A percentile compares a stretch with the other conserved stretches of the same genome.
These are phyloP conservation scores for Clarias pachynema DNA, from an alignment of 2,797 vertebrate species.

Conservation along the genomic window DNA sequence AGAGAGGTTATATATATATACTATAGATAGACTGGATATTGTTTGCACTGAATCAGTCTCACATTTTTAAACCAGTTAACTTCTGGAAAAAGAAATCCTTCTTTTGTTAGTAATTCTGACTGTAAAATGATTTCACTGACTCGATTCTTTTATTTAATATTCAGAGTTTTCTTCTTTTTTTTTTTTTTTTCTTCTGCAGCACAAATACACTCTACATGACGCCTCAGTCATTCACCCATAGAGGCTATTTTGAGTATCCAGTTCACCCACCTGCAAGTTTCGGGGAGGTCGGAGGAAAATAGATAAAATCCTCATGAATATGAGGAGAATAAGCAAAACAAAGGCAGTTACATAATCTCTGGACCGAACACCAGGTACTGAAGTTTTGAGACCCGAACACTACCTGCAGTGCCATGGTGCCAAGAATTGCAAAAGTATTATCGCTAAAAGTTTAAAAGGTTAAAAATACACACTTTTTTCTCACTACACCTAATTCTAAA, in stretches of 20 bases:
- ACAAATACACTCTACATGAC: conserved; percentile 5
- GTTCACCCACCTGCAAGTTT: background rate
- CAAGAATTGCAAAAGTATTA: too few species aligned
- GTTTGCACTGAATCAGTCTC: conserved; percentile 18
- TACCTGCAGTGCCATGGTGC: background rate
- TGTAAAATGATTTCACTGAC: background rate
- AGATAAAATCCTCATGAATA: background rate
- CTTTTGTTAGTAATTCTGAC: conserved; percentile 7
- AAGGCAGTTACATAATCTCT: background rate
- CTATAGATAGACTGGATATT: conserved; percentile 39
- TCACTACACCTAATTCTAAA: background rate
- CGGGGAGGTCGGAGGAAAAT: background rate
- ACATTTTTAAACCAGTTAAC: conserved; percentile 1
- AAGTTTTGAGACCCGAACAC: background rate
- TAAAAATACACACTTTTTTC: background rate
- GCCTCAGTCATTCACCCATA: background rate
- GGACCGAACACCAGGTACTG: background rate
- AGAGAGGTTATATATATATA: conserved; percentile 29
- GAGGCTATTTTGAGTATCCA: background rate
- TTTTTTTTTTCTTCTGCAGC: background rate
- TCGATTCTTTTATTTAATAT: background rate
- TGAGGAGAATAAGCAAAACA: background rate
- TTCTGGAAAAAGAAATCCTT: background rate
- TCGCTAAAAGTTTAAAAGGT: background rate
- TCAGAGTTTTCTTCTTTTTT: background rate